Evolutionary conservation across 2,113 vertebrate genomes (phyloP), one percentile per base, ranked within the genome.

Genomic region (Epinephelus cyanopodus): DNA sequence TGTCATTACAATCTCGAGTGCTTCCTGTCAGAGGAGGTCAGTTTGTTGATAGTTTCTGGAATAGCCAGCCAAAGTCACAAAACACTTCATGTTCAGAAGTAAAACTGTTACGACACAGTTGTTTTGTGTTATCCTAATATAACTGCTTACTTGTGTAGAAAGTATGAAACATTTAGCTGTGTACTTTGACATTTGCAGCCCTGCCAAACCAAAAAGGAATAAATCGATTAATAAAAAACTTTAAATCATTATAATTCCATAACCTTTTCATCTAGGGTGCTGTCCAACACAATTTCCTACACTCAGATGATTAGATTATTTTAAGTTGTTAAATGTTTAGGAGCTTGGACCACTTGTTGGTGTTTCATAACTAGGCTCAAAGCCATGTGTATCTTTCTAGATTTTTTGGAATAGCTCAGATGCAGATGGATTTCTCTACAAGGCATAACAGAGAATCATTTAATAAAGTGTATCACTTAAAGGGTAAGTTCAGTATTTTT

Each of bases 11-110:
- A 54, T 73, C 12, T 66, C 21, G 6, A 80, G 37, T 27, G 37
- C 53, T 77, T 69, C 57, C 78, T 68, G 75, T 15, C 64, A 62
- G 23, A 65, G 56, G 25, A 73, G 61, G 70, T 74, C 77, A 52
- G 39, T 29, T 13, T 79, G 66, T 25, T 64, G 27, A 74, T 50
- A n/a, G 15, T 74, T 60, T 57, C 52, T 61, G 27, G 29, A 47
- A 52, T 5, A 39, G 47, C n/a, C n/a, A 6, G 48, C 56, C 39
- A 72, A 64, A 70, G 58, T 65, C 50, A 71, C 54, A 78, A 18
- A 65, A 63, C 18, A 48, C 19, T 66, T 70, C 19, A 66, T 82
- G 50, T 65, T 37, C 23, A 53, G 58, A 25, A 58, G 48, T 48
- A 48, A 48, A 15, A 5, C 13, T 48, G 2, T 3, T 45, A 45